A percentile compares a stretch with the other conserved stretches of the same genome.
These are phyloP conservation scores for Clarias batrachus DNA, from an alignment of 2,113 vertebrate species.

Conservation along the genomic window DNA sequence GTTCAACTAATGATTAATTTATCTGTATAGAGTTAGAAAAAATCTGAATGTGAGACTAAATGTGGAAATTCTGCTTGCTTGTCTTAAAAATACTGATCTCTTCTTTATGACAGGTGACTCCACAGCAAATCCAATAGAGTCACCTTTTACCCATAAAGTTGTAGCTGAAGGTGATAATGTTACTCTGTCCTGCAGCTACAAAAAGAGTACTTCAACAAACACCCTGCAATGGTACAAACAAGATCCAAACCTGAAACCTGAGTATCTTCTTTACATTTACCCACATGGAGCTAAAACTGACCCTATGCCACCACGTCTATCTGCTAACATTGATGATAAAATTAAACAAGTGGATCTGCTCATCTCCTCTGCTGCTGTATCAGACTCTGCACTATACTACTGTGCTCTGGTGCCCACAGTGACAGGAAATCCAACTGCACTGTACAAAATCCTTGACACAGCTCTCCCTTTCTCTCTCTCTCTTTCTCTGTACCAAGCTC, in stretches of 20 bases:
- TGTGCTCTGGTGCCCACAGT: background rate
- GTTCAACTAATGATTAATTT: too few relatives aligned
- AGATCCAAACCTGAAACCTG: background rate
- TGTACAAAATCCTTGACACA: too few relatives aligned
- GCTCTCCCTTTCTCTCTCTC: background rate
- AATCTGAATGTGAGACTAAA: too few relatives aligned
- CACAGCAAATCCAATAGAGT: background rate
- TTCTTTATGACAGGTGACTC: background rate
- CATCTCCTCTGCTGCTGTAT: background rate
- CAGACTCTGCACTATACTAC: constrained; percentile 54
- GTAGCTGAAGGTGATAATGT: background rate
- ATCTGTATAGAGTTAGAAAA: background rate
- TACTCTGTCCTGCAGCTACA: constrained; percentile 36
- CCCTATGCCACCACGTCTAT: background rate
- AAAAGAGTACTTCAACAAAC: background rate
- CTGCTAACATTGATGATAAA: constrained; percentile 2
- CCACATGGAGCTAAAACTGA: background rate
- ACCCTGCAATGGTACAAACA: background rate
- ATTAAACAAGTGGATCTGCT: constrained; percentile 33
- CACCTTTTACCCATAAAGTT: background rate
- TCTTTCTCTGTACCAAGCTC: background rate
- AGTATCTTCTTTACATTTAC: constrained; percentile 29
- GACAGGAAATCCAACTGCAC: constrained; percentile 5
- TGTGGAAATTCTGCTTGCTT: too few relatives aligned
- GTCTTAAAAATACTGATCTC: background rate